These are phyloP conservation scores for Pinna nobilis DNA, from an alignment of 1,140 invertebrate genomes.

Conservation along the genomic window DNA sequence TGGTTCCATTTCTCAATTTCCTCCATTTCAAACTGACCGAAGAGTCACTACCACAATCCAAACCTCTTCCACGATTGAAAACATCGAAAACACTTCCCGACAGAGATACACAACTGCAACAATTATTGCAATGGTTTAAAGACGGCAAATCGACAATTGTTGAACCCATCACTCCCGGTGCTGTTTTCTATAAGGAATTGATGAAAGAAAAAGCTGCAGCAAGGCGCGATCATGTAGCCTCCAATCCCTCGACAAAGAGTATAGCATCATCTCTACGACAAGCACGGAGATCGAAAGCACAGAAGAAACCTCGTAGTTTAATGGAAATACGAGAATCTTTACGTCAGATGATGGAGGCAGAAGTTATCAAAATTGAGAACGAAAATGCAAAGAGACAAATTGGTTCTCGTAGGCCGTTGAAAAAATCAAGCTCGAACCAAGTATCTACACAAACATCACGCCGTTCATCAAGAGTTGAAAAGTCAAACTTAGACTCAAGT, in stretches of 20 bases:
- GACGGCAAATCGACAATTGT: slow-evolving; percentile 55
- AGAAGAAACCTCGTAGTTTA: slow-evolving; percentile 56
- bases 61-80: slow-evolving; percentile 57
- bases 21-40: slow-evolving; percentile 61
- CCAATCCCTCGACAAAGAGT: slow-evolving; percentile 19
- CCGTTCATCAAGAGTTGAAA: no score
- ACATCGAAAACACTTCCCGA: slow-evolving; percentile 58
- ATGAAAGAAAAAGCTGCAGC: slow-evolving; percentile 65
- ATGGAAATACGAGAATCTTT: slow-evolving; percentile 61
- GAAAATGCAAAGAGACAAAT: slow-evolving; percentile 13
- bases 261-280: slow-evolving; percentile 17
- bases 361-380: slow-evolving; percentile 45
- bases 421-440: slow-evolving; percentile 1
- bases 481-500: slow-evolving; percentile 7
- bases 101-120: slow-evolving; percentile 57
- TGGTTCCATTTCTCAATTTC: slow-evolving; percentile 60
- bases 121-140: slow-evolving; percentile 61
- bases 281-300: slow-evolving; percentile 31
- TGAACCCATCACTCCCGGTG: slow-evolving; percentile 52
- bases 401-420: slow-evolving; percentile 15
- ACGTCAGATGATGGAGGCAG: slow-evolving; percentile 63
- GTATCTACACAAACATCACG: background rate
- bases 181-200: slow-evolving; percentile 64
- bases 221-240: slow-evolving; percentile 31
- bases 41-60: slow-evolving; percentile 47